Evolutionary conservation across 2,888 invertebrate genomes (phyloP).

Genomic region (Tribolium freemani): DNA sequence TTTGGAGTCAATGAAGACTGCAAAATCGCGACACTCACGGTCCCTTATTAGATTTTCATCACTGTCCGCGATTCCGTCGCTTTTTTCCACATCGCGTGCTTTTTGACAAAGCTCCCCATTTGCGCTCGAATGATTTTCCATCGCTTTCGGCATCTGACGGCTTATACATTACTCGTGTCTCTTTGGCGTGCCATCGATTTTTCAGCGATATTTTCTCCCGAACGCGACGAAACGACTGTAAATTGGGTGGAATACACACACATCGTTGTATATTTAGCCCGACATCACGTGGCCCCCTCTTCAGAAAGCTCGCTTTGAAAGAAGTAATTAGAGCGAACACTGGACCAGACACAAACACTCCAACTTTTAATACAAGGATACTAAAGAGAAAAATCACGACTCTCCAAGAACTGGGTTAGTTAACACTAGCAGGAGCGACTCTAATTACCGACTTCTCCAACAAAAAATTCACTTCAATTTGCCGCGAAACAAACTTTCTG

Average conservation of each 20-base stretch:
- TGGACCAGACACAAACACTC: not conserved
- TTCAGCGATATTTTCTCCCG: slow-evolving; percentile 11
- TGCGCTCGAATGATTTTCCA: slow-evolving; percentile 48
- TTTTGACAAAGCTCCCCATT: slow-evolving; percentile 48
- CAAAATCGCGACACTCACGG: slow-evolving; percentile 30
- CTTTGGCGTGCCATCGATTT: not conserved
- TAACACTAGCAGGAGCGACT: slow-evolving; percentile 8
- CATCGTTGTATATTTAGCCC: slow-evolving; percentile 53
- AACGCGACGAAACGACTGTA: slow-evolving; percentile 18
- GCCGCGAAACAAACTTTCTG: not conserved
- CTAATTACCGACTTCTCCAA: slow-evolving; percentile 5
- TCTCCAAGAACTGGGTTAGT: slow-evolving; percentile 27
- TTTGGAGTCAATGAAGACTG: slow-evolving; percentile 65
- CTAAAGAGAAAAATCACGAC: not conserved
- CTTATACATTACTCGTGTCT: slow-evolving; percentile 1
- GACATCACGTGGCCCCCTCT: slow-evolving; percentile 49
- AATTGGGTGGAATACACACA: slow-evolving; percentile 45
- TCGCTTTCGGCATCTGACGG: slow-evolving; percentile 31
- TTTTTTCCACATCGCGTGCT: slow-evolving; percentile 51
- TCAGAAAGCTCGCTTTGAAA: slow-evolving; percentile 33
- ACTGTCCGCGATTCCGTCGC: slow-evolving; percentile 42
- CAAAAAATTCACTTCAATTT: not conserved
- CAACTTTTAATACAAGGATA: not conserved
- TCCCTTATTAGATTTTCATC: slow-evolving; percentile 43
- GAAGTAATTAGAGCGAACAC: slow-evolving; percentile 28